phyloP scores from a whole-genome alignment of 2,113 vertebrate genomes.

The Capra hircus region DNA sequence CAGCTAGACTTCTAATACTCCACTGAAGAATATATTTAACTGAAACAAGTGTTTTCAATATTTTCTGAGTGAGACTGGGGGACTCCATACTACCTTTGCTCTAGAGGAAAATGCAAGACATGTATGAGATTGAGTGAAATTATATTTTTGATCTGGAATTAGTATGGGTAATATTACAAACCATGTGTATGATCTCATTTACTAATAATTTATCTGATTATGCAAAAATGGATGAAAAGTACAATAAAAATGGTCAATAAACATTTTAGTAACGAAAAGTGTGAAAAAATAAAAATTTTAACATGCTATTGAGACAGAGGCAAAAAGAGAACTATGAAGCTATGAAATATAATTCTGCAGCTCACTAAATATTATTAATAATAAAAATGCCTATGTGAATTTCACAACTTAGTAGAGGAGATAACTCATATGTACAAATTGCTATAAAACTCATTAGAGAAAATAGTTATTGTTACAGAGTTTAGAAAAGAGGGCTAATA shows the following conservation, averaged over 20 bases:
- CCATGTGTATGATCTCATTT: not conserved
- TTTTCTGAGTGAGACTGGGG: not conserved
- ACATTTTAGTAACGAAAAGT: not conserved
- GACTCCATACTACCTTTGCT: not conserved
- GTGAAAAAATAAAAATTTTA: not conserved
- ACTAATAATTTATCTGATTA: not conserved
- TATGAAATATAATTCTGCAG: not conserved
- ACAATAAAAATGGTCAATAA: not conserved
- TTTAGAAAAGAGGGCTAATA: not conserved
- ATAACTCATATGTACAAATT: not conserved
- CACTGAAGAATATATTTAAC: not conserved
- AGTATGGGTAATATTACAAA: not conserved
- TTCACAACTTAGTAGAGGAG: not conserved
- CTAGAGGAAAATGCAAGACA: not conserved
- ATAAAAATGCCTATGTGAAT: not conserved
- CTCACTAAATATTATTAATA: not conserved
- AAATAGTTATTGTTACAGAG: not conserved
- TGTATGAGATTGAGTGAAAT: not conserved
- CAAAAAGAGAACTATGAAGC: not conserved
- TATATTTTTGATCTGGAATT: not conserved
- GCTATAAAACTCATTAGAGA: not conserved
- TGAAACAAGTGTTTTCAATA: not conserved
- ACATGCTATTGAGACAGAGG: not conserved
- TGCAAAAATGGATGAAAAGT: not conserved
- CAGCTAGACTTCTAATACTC: not conserved